These are phyloP conservation scores for Pachycephus smyrnensis DNA, from an alignment of 2,888 invertebrate species.

Conservation along the genomic window DNA sequence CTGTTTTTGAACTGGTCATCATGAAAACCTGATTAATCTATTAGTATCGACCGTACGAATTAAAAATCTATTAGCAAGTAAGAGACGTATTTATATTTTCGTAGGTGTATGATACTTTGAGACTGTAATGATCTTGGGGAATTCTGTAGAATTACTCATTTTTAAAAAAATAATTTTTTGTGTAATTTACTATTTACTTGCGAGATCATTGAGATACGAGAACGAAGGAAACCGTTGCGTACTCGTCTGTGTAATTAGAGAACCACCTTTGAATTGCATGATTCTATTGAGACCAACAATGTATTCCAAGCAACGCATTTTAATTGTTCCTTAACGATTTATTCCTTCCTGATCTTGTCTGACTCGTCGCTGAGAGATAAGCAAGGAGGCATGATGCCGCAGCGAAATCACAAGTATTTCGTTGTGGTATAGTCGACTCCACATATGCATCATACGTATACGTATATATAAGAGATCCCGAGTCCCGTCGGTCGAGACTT, in stretches of 20 bases:
- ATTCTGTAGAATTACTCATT: background rate
- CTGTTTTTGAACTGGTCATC: background rate
- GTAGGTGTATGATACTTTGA: background rate
- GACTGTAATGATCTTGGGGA: background rate
- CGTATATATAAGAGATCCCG: background rate
- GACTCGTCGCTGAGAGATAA: background rate
- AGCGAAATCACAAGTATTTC: background rate
- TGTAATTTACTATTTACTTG: background rate
- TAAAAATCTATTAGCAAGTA: background rate
- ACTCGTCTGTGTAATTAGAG: background rate
- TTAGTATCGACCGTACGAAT: background rate
- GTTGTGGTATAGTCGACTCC: background rate
- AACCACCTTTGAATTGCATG: background rate
- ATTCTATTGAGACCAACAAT: background rate
- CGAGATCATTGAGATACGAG: background rate
- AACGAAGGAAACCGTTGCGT: background rate
- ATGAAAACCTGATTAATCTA: background rate
- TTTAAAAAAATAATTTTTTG: background rate
- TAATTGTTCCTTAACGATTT: background rate
- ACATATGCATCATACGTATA: background rate
- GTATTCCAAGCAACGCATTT: background rate
- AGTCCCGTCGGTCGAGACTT: slow-evolving; percentile 27
- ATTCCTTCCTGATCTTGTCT: background rate
- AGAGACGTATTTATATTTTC: background rate
- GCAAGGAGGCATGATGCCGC: background rate